Percentiles rank a stretch among this genome's conserved stretches.
These are phyloP conservation scores for Ommatoiulus sabulosus DNA, from an alignment of 2,888 invertebrate genomes.

Conservation along the genomic window DNA sequence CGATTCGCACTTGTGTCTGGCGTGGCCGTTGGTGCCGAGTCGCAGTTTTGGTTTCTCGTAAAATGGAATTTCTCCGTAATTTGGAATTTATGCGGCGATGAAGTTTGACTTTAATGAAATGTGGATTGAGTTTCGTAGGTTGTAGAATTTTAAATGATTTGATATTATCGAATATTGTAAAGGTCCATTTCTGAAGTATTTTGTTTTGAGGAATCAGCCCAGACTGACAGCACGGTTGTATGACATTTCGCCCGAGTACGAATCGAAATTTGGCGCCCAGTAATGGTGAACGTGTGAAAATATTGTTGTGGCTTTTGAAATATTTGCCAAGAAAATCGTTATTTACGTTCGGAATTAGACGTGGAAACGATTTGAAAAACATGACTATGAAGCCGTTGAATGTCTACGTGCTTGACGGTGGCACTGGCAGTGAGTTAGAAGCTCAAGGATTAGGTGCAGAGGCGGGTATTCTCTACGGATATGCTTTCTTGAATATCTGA, in stretches of 20 bases:
- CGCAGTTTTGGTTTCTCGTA: not conserved
- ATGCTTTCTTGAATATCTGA: too few species aligned
- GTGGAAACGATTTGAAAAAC: not conserved
- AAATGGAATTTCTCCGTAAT: not conserved
- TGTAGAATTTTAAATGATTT: too few species aligned
- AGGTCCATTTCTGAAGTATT: too few species aligned
- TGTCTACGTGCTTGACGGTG: constrained; percentile 42
- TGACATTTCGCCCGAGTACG: not conserved
- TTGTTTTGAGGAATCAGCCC: too few species aligned
- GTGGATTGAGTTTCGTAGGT: too few species aligned
- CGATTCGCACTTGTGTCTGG: not conserved
- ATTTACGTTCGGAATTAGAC: too few species aligned
- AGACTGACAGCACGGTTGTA: too few species aligned
- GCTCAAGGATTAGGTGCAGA: constrained; percentile 50
- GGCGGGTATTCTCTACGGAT: constrained; percentile 29
- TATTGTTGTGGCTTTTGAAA: too few species aligned
- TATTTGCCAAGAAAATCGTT: too few species aligned
- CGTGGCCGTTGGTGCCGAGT: not conserved
- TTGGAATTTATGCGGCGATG: not conserved
- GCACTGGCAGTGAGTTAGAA: constrained; percentile 50
- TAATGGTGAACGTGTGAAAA: not conserved
- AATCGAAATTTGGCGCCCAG: not conserved
- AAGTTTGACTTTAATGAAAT: too few species aligned
- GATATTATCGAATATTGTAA: too few species aligned
- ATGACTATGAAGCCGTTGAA: not conserved